Conservation (phyloP, 2,113 vertebrate genomes). For the Notechis scutatus region DNA sequence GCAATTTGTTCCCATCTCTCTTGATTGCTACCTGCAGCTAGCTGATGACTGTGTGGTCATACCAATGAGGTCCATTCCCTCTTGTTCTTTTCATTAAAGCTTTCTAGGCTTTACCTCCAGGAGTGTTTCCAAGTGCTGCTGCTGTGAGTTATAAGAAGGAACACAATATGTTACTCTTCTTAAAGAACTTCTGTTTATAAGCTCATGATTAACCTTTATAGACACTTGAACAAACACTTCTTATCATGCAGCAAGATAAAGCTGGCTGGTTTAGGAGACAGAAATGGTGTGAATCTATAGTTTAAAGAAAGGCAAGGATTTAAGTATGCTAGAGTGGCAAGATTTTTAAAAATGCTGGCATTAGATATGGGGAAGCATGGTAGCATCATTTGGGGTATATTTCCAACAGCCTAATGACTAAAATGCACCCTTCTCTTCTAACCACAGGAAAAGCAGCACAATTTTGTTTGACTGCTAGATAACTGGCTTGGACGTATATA, state of each 20-base stretch:
- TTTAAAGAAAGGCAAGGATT: not conserved
- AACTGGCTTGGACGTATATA: not conserved
- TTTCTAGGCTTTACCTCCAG: not conserved
- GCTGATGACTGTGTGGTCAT: not conserved
- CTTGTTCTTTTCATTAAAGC: not conserved
- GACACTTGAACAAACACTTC: not conserved
- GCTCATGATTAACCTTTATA: not conserved
- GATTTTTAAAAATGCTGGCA: not conserved
- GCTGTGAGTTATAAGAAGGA: not conserved
- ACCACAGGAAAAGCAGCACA: not conserved
- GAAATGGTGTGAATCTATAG: not conserved
- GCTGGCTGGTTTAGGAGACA: not conserved
- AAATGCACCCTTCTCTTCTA: not conserved
- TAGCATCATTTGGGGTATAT: not conserved
- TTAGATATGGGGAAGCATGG: not conserved
- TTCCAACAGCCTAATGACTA: not conserved
- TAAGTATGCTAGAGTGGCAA: not conserved
- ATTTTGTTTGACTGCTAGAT: not conserved
- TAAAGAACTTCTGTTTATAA: not conserved
- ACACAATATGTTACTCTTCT: not conserved
- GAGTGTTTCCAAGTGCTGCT: not conserved
- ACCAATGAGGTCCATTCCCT: constrained; percentile 19
- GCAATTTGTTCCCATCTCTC: constrained; percentile 5
- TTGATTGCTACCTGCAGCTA: constrained; percentile 10
- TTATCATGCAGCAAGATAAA: not conserved